A percentile compares a stretch with the other conserved stretches of the same genome.
phyloP scores from a whole-genome alignment of 2,888 invertebrate species.

The Pachycephus smyrnensis region DNA sequence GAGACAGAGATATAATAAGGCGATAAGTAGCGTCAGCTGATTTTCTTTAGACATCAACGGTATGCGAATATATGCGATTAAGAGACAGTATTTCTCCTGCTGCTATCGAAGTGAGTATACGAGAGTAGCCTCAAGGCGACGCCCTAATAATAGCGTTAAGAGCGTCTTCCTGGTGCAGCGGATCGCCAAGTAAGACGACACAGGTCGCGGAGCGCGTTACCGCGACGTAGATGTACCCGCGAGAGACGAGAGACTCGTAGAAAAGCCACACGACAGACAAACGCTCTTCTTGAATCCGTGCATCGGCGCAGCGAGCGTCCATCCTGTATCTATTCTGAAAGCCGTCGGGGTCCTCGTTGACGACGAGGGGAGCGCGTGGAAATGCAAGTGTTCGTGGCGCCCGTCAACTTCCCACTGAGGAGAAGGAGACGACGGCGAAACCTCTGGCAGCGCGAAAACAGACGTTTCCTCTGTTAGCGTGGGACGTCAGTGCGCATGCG shows the following conservation, averaged over 20 bases:
- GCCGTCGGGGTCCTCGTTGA: not conserved
- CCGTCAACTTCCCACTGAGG: not conserved
- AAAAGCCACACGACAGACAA: not conserved
- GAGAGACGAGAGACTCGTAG: not conserved
- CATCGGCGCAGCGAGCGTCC: not conserved
- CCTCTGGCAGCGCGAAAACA: not conserved
- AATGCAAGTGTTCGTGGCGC: not conserved
- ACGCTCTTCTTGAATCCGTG: not conserved
- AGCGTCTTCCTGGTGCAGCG: not conserved
- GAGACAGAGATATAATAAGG: not conserved
- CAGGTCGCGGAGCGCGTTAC: not conserved
- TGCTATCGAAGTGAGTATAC: not conserved
- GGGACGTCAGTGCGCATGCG: conserved; percentile 9
- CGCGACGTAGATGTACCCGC: not conserved
- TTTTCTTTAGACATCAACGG: not conserved
- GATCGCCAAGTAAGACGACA: not conserved
- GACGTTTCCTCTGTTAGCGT: not conserved
- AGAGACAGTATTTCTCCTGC: not conserved
- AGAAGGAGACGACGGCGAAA: not conserved
- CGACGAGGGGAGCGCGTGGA: not conserved
- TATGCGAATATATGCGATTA: not conserved
- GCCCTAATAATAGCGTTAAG: not conserved
- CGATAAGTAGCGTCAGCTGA: not conserved
- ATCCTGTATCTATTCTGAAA: not conserved
- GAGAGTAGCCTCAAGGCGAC: not conserved